Base-by-base conservation (phyloP, 2,888 invertebrate species). In the Diarsia brunnea region DNA sequence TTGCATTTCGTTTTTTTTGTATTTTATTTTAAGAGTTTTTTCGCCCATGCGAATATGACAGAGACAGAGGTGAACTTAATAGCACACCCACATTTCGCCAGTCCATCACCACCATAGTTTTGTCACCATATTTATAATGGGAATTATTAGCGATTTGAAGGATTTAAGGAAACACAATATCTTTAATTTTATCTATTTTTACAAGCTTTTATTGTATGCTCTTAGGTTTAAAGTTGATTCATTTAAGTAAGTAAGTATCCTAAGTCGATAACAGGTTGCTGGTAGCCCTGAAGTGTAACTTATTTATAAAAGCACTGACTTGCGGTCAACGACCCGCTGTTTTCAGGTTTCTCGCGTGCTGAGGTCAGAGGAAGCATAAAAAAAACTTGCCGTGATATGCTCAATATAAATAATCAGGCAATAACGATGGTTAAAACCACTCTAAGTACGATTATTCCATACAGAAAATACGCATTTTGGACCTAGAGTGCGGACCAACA, bases 251-350 rank as follows among this genome's bases (percentile, higher is more conserved):
- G 45, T 45, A 45, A n/a, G 14, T 61, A 58, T 7, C 19, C 19
- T 14, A 69, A 76, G 61, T 38, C 31, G 27, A 16, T 78, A 45
- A 24, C 51, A 38, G 21, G 55, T 49, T 49, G n/a, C 19, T 49
- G 27, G 14, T 31, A 16, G 16, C 55, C 55, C 55, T 11, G 73
- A 12, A 24, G 31, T 31, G 31, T 24, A 31, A 49, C 10, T 7
- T 77, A 77, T 77, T 72, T 73, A 77, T 79, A 75, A 69, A 60
- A 61, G 21, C 49, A 21, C 31, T 58, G 27, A 55, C 47, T 61
- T 21, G 24, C 24, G 81, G 55, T 64, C 77, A 73, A 21, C 43
- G 49, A 78, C 64, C 81, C 21, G 2, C 45, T 24, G 43, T 16
- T 73, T 72, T 64, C 77, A 80, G 53, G 77, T 77, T 80, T 45